These are phyloP conservation scores for Neopelma chrysocephalum DNA, from an alignment of 2,797 vertebrate genomes.

Conservation along the genomic window DNA sequence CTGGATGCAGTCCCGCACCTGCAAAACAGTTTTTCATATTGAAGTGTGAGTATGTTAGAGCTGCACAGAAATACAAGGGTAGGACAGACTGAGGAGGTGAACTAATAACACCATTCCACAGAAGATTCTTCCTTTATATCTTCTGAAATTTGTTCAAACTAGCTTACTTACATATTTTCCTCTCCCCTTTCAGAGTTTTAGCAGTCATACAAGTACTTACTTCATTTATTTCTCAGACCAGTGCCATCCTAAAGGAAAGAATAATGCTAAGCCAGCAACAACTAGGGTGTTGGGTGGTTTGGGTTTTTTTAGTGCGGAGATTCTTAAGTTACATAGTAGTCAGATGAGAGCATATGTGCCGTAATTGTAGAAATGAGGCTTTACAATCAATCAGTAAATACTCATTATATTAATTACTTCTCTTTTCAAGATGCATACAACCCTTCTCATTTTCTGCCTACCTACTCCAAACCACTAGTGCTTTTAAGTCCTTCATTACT, in stretches of 20 bases:
- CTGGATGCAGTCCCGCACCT: conserved; percentile 96
- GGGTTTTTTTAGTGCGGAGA: fast-evolving
- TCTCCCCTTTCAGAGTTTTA: neutral
- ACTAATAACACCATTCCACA: neutral
- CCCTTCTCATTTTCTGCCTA: neutral
- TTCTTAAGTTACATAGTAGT: neutral
- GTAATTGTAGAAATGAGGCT: neutral
- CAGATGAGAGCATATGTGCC: neutral
- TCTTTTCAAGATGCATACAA: neutral
- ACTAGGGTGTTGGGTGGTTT: neutral
- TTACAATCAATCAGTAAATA: neutral
- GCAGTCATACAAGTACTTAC: neutral
- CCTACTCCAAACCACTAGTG: neutral
- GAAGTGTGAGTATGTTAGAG: neutral
- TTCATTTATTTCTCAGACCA: neutral
- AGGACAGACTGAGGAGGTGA: neutral
- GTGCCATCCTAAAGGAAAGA: neutral
- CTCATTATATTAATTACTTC: neutral
- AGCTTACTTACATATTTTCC: neutral
- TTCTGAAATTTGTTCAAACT: neutral
- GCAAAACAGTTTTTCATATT: conserved; percentile 44
- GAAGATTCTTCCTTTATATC: neutral
- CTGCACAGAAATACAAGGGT: neutral
- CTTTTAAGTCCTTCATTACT: neutral
- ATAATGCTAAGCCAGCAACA: neutral